Conservation (phyloP, 2,113 vertebrate species). For the Podocnemis expansa region DNA sequence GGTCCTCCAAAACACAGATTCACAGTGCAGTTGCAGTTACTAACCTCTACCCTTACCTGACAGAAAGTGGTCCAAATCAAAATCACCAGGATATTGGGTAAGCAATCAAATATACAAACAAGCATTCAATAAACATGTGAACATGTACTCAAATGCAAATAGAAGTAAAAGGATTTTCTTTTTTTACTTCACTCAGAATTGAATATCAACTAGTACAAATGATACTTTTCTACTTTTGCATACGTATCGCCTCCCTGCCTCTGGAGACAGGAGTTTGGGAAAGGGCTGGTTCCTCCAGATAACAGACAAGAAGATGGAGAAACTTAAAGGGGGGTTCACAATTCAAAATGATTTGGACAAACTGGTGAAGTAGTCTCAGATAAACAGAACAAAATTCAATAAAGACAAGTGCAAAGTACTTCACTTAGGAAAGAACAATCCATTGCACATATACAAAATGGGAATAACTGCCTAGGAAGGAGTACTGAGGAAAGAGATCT, state of each 20-base stretch:
- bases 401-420: too few relatives aligned
- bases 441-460: too few relatives aligned
- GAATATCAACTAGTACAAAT: not conserved
- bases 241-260: not conserved
- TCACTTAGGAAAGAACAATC: too few relatives aligned
- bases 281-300: not conserved
- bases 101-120: not conserved
- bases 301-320: not conserved
- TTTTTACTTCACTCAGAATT: not conserved
- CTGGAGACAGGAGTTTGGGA: not conserved
- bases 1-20: not conserved
- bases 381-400: too few relatives aligned
- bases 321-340: not conserved
- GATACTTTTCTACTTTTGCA: not conserved
- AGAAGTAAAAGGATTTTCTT: rapidly evolving
- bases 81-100: not conserved
- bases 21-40: not conserved
- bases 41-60: not conserved
- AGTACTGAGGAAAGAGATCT: too few relatives aligned
- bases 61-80: not conserved
- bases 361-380: too few relatives aligned
- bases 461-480: too few relatives aligned
- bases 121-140: not conserved
- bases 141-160: not conserved
- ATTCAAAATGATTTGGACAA: too few relatives aligned